Base-by-base conservation (phyloP, 2,113 vertebrate genomes). In the Xiphophorus couchianus region DNA sequence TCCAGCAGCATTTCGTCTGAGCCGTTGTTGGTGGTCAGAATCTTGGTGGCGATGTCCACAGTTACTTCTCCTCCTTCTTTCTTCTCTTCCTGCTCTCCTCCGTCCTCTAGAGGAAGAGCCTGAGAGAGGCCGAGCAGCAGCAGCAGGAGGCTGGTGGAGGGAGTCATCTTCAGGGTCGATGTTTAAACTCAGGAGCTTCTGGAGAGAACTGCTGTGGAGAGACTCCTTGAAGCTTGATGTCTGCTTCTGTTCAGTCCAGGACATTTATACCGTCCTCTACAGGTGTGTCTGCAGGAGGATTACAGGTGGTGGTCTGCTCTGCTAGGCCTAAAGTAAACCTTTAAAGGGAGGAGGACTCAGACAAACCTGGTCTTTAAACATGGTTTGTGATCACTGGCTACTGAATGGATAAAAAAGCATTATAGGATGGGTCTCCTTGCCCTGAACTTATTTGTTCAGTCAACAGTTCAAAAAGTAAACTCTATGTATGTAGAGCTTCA, bases 301-400 rank as follows among this genome's bases (percentile, higher is more conserved):
- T 69, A 63, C 62, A 58, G 74, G 35, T 37, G 27, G 65, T 30
- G 66, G 27, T 58, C 77, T 25, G 48, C 27, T 39, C 60, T 58
- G 14, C n/a, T 58, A 54, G 27, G 27, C 14, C 30, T 33, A 42
- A 39, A 63, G 48, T n/a, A 39, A 62, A 19, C 31, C 19, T 63
- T 9, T 69, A 27, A 63, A 69, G 42, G 65, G 48, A 64, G 62
- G 60, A 69, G 22, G 63, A 25, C 25, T n/a, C 61, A 51, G 65
- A 72, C 77, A 82, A 82, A 11, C 80, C 69, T 39, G 22, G 65
- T 79, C 66, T 69, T 71, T 78, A 71, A 82, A 82, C 78, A 65
- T 28, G 19, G 28, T 28, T 28, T 28, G 28, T 28, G 28, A 28
- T 28, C 28, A 28, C 28, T 28, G 28, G 28, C 28, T 28, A 28